Evolutionary conservation across 2,113 vertebrate species (phyloP), one percentile per base, ranked within the genome.

Genomic region (Laterallus jamaicensis): DNA sequence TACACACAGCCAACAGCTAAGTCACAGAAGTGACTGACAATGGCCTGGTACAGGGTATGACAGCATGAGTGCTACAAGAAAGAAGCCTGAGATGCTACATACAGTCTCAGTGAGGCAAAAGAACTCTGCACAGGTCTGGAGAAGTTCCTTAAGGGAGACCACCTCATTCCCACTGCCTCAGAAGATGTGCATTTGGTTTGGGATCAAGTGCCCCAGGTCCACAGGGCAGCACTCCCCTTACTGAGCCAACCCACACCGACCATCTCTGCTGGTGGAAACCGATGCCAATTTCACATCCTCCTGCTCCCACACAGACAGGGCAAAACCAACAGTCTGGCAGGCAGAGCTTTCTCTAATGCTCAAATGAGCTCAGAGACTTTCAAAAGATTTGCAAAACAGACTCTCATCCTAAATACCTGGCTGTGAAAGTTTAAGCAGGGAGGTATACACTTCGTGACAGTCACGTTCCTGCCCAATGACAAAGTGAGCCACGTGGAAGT

Each of bases 351-450:
- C 52, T 16, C 15, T 26, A 19, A 29, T 4, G 24, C 83, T 56
- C 56, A 42, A 28, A 25, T 0, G 2, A 78, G 62, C 20, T 25
- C 42, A 21, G 14, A 25, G 28, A 8, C 1, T 6, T 31, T 5
- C 77, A 52, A 26, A 18, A 1, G 1, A 10, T 6, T 26, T 20
- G 26, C 58, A 86, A 66, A 86, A 15, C 18, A 47, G 20, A 35
- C 6, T 52, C 42, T 59, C 11, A 1, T 1, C 3, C 15, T 31
- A 67, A 35, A 10, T 97, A 98, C 98, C 98, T 98, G 98, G 98
- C 69, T 98, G 98, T 5, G 98, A 98, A 60, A 99, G 97, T 68
- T 98, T 98, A 44, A 98, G 96, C 66, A 99, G 93, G 3, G 98
- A 99, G 86, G 94, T 96, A 76, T 97, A 98, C n/a, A 98, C 97